These are phyloP conservation scores for Cosmia trapezina DNA, from an alignment of 2,888 invertebrate species.

Conservation along the genomic window DNA sequence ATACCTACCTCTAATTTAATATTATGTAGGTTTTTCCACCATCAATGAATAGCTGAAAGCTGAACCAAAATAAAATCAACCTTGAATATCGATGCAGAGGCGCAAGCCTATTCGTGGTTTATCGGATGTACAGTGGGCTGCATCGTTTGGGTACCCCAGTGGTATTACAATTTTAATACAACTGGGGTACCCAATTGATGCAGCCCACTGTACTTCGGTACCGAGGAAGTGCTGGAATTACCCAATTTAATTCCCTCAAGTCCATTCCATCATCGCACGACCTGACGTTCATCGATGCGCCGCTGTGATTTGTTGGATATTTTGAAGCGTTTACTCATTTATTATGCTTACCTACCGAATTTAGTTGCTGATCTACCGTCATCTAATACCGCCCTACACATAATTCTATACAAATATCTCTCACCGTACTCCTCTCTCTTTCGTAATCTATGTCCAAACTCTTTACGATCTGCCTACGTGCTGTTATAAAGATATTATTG, in stretches of 20 bases:
- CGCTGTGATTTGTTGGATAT: neutral
- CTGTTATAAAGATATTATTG: neutral
- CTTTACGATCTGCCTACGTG: too few relatives aligned
- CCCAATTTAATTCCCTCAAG: constrained; percentile 7
- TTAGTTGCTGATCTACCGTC: neutral
- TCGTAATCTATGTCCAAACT: neutral
- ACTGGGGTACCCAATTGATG: too few relatives aligned
- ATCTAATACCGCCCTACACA: neutral
- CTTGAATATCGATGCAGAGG: neutral
- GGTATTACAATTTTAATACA: too few relatives aligned
- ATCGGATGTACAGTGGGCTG: too few relatives aligned
- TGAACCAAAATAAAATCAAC: neutral
- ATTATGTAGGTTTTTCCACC: neutral
- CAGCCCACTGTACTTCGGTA: too few relatives aligned
- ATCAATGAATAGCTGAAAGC: neutral
- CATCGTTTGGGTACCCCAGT: too few relatives aligned
- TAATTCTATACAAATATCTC: neutral
- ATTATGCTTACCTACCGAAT: neutral
- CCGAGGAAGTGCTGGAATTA: constrained; percentile 5
- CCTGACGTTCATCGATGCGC: neutral
- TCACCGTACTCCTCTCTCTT: neutral
- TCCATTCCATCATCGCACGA: constrained; percentile 2
- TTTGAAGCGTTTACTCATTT: neutral
- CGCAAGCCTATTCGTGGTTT: neutral
- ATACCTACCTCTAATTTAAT: neutral